Evolutionary conservation across 2,888 invertebrate genomes (phyloP), one percentile per base, ranked within the genome.

Genomic region (Graphium colonna): DNA sequence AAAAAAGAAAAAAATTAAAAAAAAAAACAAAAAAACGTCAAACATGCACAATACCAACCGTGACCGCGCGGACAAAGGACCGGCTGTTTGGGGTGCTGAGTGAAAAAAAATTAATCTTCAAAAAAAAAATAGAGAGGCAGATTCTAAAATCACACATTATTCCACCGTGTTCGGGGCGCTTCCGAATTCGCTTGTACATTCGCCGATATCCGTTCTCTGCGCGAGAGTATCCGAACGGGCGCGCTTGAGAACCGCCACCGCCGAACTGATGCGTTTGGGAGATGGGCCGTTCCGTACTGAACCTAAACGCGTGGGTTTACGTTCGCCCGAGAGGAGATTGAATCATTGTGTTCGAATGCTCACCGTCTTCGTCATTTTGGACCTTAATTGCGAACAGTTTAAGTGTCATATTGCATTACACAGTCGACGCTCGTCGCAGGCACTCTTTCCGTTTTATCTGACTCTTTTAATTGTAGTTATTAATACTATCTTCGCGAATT

Each of bases 251-350:
- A 62, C 75, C 57, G 71, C 68, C 73, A 61, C 68, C 68, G 63
- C 63, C 64, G 63, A 67, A 84, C 84, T 85, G 82, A 73, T 73
- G 77, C 66, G 72, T 63, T 69, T 65, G 67, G 69, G 74, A 78
- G 75, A 73, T 71, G 74, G 68, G 60, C 69, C 60, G 71, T 68
- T 73, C 73, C 64, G 63, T 71, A 67, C 68, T 73, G 77, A 79
- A 79, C 73, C 68, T 72, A 79, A 79, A 75, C 72, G 82, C 82
- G 83, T 84, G 82, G 80, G 81, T 66, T 77, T 61, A 58, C 64
- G 67, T 69, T 61, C 57, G 55, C 61, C 54, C 50, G 55, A 58
- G 64, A 61, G 59, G 63, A 68, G 63, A 68, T 68, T 70, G 68
- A 69, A 71, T 71, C 67, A 71, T 65, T 68, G 63, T 62, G 62